These are phyloP conservation scores for Delphinapterus leucas DNA, from an alignment of 2,113 vertebrate species.

Conservation along the genomic window DNA sequence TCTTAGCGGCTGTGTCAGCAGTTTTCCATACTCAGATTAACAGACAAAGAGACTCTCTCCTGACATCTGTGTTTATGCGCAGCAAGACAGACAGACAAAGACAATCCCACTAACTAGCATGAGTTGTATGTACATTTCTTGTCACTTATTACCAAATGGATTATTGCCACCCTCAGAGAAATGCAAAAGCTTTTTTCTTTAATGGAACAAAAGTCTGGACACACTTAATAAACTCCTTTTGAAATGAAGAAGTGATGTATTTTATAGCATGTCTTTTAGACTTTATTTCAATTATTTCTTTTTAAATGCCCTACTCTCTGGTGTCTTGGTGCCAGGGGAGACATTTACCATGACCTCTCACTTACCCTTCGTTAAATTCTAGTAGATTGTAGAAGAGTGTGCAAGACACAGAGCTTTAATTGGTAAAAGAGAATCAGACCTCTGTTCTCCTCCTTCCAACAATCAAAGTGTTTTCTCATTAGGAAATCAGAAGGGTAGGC, in stretches of 20 bases:
- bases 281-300: neutral
- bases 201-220: conserved; percentile 29
- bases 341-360: neutral
- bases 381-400: neutral
- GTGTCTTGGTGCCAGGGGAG: neutral
- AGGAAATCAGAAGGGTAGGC: neutral
- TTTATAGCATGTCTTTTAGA: neutral
- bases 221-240: conserved; percentile 5
- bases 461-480: neutral
- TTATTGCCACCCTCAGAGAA: neutral
- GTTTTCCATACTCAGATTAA: conserved; percentile 6
- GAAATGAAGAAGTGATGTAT: conserved; percentile 8
- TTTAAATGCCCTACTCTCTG: neutral
- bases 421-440: neutral
- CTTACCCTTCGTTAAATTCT: neutral
- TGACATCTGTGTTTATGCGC: conserved; percentile 32
- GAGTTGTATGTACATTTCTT: conserved; percentile 39
- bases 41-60: neutral
- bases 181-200: neutral
- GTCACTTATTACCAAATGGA: neutral
- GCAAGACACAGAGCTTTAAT: neutral
- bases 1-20: neutral
- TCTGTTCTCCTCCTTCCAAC: neutral
- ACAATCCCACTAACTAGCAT: neutral
- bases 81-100: conserved; percentile 31